Base-by-base conservation (phyloP, 2,797 vertebrate species). In the Coranthus polyacanthus region DNA sequence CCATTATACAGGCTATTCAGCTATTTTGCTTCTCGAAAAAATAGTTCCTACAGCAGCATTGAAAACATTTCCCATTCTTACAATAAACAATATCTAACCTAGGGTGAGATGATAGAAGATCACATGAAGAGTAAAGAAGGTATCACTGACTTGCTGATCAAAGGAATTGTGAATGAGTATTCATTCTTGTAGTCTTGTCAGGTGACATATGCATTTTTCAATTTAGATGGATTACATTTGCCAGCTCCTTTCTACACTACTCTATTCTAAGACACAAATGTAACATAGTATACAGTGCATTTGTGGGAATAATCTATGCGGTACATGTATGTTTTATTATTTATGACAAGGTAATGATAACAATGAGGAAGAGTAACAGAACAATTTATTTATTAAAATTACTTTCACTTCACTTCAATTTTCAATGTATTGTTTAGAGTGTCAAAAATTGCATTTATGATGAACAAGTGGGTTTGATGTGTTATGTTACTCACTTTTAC, bases 401-500 rank as follows among this genome's bases (percentile, higher is more conserved):
- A n/a, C n/a, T n/a, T n/a, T n/a, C n/a, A n/a, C n/a, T n/a, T n/a
- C n/a, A n/a, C n/a, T n/a, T n/a, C n/a, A n/a, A n/a, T n/a, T n/a
- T n/a, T 29, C n/a, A n/a, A n/a, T n/a, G n/a, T n/a, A n/a, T n/a
- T n/a, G 26, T 6, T n/a, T 16, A 13, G 3, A 44, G 37, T 18
- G 10, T 20, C 17, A 43, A 43, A 16, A 18, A 20, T 43, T 20
- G 17, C 3, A 22, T 41, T 3, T 51, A 24, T 37, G 3, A 39
- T 21, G 8, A n/a, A 18, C 12, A 47, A 26, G 3, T 17, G 41
- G 9, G 32, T 16, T 55, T 18, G 42, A 17, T 59, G 42, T 21
- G n/a, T n/a, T n/a, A n/a, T n/a, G n/a, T 21, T 78, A 94, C 96
- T 95, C 87, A 99, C 98, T 97, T 91, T 95, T 95, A 84, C 98